Evolutionary conservation across 2,888 invertebrate species (phyloP), one percentile per base, ranked within the genome.

Genomic region (Plagodis dolabraria): DNA sequence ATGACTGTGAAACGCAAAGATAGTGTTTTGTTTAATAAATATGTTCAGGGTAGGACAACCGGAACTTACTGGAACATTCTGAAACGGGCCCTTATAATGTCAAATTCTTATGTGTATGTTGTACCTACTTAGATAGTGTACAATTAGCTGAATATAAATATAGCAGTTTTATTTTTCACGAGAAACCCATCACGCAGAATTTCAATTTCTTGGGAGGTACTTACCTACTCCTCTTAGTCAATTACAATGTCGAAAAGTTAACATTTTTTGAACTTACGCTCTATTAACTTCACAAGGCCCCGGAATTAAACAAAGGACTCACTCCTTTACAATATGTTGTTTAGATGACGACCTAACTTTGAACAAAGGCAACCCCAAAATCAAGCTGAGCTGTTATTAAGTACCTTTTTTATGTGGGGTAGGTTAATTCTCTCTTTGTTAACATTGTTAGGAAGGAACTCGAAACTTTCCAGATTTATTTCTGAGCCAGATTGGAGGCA

Each of bases 311-410:
- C 62, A 67, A 64, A 65, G 50, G 58, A 42, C 10, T 53, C 47
- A 53, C 57, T 59, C 53, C 57, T 59, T 56, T 50, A 64, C 72
- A 67, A 67, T 67, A 69, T 67, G 60, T 70, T 69, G 57, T 71
- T 70, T 63, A 65, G 67, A 64, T 72, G 71, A 71, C 68, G 65
- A 67, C 70, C 65, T 62, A 55, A 62, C 58, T 63, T 55, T 55
- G 68, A 74, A 76, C 75, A 75, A 76, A 77, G 69, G 70, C 60
- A 68, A 74, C 69, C 71, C 75, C 69, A 62, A 76, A 74, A 70
- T 66, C 67, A 74, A 72, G 74, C 68, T 63, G 63, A 65, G 62
- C 63, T 63, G 65, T 67, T 67, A 65, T 65, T 65, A 63, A 63
- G 65, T 61, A 63, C 57, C 60, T 74, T 72, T 71, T 74, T 74